Percentiles rank a stretch among this genome's conserved stretches.
These are phyloP conservation scores for Parnassius glacialis DNA, from an alignment of 2,888 invertebrate species.

Conservation along the genomic window DNA sequence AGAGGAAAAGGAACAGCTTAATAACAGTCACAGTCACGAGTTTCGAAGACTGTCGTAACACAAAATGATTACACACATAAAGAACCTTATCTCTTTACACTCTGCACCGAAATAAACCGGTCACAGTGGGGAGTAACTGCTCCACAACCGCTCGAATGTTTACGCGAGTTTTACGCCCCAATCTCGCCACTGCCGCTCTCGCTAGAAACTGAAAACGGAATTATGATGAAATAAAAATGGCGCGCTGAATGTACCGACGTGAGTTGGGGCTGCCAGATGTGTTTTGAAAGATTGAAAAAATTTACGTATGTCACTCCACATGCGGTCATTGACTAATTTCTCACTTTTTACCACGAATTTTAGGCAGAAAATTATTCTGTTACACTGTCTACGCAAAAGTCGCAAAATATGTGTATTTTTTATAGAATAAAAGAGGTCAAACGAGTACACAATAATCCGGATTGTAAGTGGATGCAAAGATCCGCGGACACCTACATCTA, in stretches of 20 bases:
- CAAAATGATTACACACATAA: slow-evolving; percentile 77
- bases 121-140: slow-evolving; percentile 63
- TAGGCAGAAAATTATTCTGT: too few relatives aligned
- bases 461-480: too few relatives aligned
- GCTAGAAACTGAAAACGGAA: slow-evolving; percentile 75
- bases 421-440: too few relatives aligned
- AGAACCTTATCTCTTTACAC: slow-evolving; percentile 76
- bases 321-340: not conserved
- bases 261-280: slow-evolving; percentile 26
- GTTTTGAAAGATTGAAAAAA: slow-evolving; percentile 3
- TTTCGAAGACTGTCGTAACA: slow-evolving; percentile 65
- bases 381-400: too few relatives aligned
- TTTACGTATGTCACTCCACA: not conserved
- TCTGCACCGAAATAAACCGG: slow-evolving; percentile 68
- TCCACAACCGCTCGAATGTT: slow-evolving; percentile 71
- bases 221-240: slow-evolving; percentile 71
- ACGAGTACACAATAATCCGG: too few relatives aligned
- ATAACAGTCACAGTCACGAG: slow-evolving; percentile 68
- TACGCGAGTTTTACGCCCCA: slow-evolving; percentile 76
- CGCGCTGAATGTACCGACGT: slow-evolving; percentile 30
- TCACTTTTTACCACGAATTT: too few relatives aligned
- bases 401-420: too few relatives aligned
- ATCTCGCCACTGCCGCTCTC: slow-evolving; percentile 56
- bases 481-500: too few relatives aligned
- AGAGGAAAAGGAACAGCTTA: slow-evolving; percentile 51